A percentile compares a stretch with the other conserved stretches of the same genome.
Conservation (phyloP, 2,113 vertebrate species). For the Lepus americanus region DNA sequence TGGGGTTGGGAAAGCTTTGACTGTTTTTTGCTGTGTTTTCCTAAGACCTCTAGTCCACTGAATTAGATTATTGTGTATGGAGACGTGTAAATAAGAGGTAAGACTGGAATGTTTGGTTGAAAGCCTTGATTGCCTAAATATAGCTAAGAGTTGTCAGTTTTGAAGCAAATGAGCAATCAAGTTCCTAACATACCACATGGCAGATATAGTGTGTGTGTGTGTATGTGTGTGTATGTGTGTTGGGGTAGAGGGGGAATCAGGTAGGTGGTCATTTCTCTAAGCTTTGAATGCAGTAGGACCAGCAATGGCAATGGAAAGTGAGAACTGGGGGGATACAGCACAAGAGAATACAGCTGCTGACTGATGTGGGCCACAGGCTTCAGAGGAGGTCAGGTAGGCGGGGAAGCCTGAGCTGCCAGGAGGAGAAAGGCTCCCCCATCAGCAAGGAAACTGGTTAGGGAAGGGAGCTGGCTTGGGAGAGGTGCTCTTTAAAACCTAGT, state of each 20-base stretch:
- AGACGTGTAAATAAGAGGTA: slow-evolving; percentile 8
- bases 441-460: neutral
- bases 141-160: neutral
- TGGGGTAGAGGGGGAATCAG: neutral
- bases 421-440: neutral
- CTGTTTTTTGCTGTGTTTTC: accelerated
- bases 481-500: neutral
- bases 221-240: neutral
- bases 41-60: neutral
- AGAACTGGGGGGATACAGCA: neutral
- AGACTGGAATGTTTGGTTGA: slow-evolving; percentile 12
- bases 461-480: neutral
- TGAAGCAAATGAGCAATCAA: neutral
- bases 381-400: neutral
- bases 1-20: neutral
- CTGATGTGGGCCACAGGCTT: neutral
- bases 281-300: neutral
- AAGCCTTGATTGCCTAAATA: neutral
- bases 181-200: neutral
- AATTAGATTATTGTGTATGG: neutral
- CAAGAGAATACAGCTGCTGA: neutral
- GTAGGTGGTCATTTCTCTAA: neutral
- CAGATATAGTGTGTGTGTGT: neutral
- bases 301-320: neutral
- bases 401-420: neutral